These are phyloP conservation scores for Dendrolimus houi DNA, from an alignment of 2,888 invertebrate species.

Conservation along the genomic window DNA sequence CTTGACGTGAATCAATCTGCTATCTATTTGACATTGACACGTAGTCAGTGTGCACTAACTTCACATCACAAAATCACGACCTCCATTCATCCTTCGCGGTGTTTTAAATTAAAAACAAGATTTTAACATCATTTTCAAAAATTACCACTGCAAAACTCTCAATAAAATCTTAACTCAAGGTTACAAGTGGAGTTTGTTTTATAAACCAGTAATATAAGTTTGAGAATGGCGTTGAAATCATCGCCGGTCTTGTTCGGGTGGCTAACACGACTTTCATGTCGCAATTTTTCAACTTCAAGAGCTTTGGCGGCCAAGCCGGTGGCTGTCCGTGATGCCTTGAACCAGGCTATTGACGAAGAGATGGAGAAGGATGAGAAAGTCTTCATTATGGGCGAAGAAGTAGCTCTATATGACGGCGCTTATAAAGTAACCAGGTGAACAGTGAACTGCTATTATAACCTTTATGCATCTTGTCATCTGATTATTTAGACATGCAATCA, in stretches of 20 bases:
- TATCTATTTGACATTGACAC: slow-evolving; percentile 5
- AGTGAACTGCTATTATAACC: neutral
- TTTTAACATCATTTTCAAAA: slow-evolving; percentile 46
- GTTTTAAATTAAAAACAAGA: slow-evolving; percentile 20
- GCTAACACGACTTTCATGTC: slow-evolving; percentile 45
- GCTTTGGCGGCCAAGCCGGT: slow-evolving; percentile 78
- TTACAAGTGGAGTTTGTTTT: slow-evolving; percentile 24
- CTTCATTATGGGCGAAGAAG: slow-evolving; percentile 96
- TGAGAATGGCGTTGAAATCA: slow-evolving; percentile 69
- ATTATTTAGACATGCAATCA: neutral
- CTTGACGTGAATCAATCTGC: neutral
- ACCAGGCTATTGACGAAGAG: slow-evolving; percentile 97
- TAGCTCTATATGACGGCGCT: slow-evolving; percentile 98
- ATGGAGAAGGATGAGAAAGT: slow-evolving; percentile 94
- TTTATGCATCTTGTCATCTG: neutral
- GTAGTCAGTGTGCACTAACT: slow-evolving; percentile 15
- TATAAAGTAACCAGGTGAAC: slow-evolving; percentile 89
- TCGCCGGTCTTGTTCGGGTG: slow-evolving; percentile 52
- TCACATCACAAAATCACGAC: slow-evolving; percentile 36
- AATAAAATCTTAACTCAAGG: slow-evolving; percentile 23
- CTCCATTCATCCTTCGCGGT: slow-evolving; percentile 69
- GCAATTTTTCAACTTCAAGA: slow-evolving; percentile 59
- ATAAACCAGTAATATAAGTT: slow-evolving; percentile 24
- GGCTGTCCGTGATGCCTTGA: slow-evolving; percentile 97
- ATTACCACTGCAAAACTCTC: slow-evolving; percentile 23